Percentiles rank a stretch among this genome's conserved stretches.
These are phyloP conservation scores for Carollia perspicillata DNA, from an alignment of 2,113 vertebrate genomes.

Conservation along the genomic window DNA sequence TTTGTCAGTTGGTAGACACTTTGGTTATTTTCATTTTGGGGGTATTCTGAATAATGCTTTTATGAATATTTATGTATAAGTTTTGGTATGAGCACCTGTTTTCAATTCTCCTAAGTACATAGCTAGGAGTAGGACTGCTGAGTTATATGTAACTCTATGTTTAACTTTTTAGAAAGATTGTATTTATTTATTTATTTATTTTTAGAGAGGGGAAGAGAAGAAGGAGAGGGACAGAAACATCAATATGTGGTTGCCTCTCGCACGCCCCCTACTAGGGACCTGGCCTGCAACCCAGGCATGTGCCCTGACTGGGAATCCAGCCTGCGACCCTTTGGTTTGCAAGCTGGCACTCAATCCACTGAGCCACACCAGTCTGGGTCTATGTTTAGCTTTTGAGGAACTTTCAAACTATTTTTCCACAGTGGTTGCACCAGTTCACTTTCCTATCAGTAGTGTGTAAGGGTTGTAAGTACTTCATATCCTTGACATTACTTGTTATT, in stretches of 20 bases:
- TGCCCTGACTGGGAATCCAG: no score
- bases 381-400: background rate
- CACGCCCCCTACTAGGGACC: no score
- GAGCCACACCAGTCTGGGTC: no score
- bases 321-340: no score
- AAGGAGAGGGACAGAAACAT: no score
- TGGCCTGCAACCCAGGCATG: no score
- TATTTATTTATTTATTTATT: no score
- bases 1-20: background rate
- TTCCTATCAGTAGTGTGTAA: background rate
- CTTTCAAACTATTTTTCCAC: conserved; percentile 11
- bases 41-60: background rate
- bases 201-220: no score
- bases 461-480: background rate
- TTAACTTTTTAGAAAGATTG: background rate
- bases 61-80: background rate
- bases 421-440: background rate
- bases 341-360: no score
- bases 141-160: background rate
- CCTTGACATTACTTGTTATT: background rate
- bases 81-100: background rate
- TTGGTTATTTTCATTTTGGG: background rate
- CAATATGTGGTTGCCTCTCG: no score
- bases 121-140: background rate
- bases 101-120: background rate